Base-by-base conservation (phyloP, 2,888 invertebrate species). In the Hymenopus coronatus region DNA sequence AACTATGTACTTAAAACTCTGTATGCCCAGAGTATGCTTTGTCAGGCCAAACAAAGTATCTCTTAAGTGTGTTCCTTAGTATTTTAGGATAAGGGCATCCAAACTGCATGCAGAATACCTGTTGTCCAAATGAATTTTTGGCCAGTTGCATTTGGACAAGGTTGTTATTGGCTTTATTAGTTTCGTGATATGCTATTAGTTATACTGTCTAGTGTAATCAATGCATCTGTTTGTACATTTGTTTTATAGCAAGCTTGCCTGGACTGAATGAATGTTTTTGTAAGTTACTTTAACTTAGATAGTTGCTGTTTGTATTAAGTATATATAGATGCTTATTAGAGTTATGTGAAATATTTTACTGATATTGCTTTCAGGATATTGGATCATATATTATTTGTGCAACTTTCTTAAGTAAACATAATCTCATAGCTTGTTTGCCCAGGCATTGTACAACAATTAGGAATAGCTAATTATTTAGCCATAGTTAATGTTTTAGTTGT, bases 191-290 rank as follows among this genome's bases (percentile, higher is more conserved):
- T 70, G 54, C 70, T 84, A 12, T 28, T 33, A 70, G 25, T 30
- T 28, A 84, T 30, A 86, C 6, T 86, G 81, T 86, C 28, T 86
- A 87, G 28, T 87, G 87, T 87, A 87, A 82, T 28, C 25, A 87
- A 82, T 87, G 87, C 82, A 33, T 87, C 20, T 82, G 25, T 82
- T 85, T 46, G 85, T 87, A n/a, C 82, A 82, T 87, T 87, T 87
- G 87, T 87, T 87, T 85, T 82, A 87, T 87, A 87, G 87, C 87
- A 87, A 87, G 87, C 87, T 87, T 82, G 87, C 87, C 87, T 87
- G 87, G 87, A 87, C 40, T 87, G 87, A 82, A 82, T 87, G 54
- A 87, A 28, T 87, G 87, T 46, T 87, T 87, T 87, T 87, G 87
- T 87, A 87, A 87, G 87, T 87, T 81, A 85, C 85, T 85, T 85